Percentiles rank a stretch among this genome's conserved stretches.
These are phyloP conservation scores for Eulimnadia texana DNA, from an alignment of 1,140 invertebrate genomes.

Conservation along the genomic window DNA sequence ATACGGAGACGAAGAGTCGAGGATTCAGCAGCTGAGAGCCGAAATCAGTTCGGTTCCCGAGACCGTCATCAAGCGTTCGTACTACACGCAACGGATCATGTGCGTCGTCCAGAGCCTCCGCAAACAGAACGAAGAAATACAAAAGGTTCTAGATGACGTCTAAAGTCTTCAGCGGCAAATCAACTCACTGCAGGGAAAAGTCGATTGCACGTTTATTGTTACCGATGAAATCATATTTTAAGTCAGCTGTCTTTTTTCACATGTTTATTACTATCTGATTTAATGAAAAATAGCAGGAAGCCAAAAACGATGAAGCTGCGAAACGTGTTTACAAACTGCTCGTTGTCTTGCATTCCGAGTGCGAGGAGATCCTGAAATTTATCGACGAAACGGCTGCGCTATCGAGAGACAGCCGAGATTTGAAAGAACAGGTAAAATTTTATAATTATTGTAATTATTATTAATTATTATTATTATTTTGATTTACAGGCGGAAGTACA, in stretches of 20 bases:
- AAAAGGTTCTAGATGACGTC: constrained; percentile 76
- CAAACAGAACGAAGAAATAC: constrained; percentile 83
- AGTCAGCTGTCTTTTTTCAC: no score
- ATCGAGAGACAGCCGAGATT: constrained; percentile 67
- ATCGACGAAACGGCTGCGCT: constrained; percentile 71
- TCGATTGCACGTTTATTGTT: constrained; percentile 80
- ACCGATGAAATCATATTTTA: constrained; percentile 80
- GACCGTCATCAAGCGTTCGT: constrained; percentile 27
- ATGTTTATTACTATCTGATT: no score
- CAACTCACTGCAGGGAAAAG: constrained; percentile 66
- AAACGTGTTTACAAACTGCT: constrained; percentile 76
- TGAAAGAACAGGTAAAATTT: constrained; percentile 85
- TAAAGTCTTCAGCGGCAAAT: constrained; percentile 82
- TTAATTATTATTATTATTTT: no score
- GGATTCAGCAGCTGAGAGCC: constrained; percentile 32
- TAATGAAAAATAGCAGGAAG: no score
- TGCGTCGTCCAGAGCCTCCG: constrained; percentile 89
- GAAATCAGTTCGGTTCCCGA: constrained; percentile 21
- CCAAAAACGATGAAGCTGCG: constrained; percentile 72
- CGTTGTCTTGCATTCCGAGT: constrained; percentile 70
- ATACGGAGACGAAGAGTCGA: constrained; percentile 34
- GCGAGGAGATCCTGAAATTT: constrained; percentile 59
- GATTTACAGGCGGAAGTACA: no score
- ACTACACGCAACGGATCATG: constrained; percentile 78
- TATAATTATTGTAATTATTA: no score